phyloP scores from a whole-genome alignment of 53 echinoderm and acorn worm species.

The Paracentrotus lividus region DNA sequence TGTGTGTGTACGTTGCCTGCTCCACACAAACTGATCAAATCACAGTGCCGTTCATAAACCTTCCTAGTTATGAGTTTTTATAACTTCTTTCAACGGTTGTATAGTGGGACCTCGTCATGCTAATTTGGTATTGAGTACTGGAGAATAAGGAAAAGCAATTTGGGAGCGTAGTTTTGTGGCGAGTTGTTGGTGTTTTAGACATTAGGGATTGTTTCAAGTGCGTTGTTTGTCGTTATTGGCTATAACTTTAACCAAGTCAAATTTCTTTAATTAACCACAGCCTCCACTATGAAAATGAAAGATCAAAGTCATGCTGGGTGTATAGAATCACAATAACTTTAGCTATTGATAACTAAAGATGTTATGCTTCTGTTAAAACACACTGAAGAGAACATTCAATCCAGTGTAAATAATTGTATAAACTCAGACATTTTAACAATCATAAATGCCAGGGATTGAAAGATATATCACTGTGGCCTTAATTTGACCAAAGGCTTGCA shows the following conservation, averaged over 20 bases:
- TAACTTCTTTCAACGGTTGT: slow-evolving; percentile 50
- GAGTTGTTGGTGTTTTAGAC: slow-evolving; percentile 4
- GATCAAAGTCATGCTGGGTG: too few species aligned
- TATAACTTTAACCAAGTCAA: slow-evolving; percentile 9
- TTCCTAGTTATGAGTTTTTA: slow-evolving; percentile 36
- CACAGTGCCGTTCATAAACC: slow-evolving; percentile 25
- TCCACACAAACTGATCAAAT: slow-evolving; percentile 44
- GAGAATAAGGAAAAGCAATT: slow-evolving; percentile 43
- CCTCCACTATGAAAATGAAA: not conserved
- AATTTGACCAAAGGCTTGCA: not conserved
- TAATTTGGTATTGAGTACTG: slow-evolving; percentile 39
- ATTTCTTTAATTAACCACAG: slow-evolving; percentile 44
- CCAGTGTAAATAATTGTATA: too few species aligned
- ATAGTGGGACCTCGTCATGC: slow-evolving; percentile 44
- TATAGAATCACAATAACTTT: not conserved
- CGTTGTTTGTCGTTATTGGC: not conserved
- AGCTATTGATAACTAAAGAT: not conserved
- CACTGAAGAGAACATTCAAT: too few species aligned
- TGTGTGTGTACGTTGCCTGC: not conserved
- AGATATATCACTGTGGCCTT: too few species aligned
- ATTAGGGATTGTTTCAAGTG: not conserved
- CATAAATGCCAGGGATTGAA: too few species aligned
- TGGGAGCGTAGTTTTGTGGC: slow-evolving; percentile 16
- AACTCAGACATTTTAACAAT: too few species aligned
- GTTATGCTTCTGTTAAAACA: not conserved